Percentiles rank a stretch among this genome's conserved stretches.
phyloP scores from a whole-genome alignment of 2,113 vertebrate species.

The Stegostoma tigrinum region DNA sequence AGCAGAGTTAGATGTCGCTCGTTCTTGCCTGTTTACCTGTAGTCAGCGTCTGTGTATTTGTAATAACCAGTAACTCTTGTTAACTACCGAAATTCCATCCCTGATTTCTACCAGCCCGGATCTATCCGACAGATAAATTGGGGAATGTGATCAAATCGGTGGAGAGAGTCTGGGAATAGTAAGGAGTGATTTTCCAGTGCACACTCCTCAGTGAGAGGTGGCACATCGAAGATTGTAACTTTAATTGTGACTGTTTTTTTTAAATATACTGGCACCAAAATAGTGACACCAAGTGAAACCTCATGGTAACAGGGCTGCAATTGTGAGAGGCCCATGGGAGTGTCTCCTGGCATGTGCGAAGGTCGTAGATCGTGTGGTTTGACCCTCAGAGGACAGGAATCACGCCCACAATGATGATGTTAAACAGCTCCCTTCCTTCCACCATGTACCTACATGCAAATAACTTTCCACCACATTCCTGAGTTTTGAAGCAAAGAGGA shows the following conservation, averaged over 20 bases:
- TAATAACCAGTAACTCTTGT: too few relatives aligned
- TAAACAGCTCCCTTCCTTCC: background rate
- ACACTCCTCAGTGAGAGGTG: too few relatives aligned
- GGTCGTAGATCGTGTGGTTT: too few relatives aligned
- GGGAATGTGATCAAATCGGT: too few relatives aligned
- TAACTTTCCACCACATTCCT: constrained; percentile 11
- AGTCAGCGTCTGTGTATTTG: too few relatives aligned
- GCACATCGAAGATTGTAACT: background rate
- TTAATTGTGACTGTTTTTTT: background rate
- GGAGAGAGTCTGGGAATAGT: too few relatives aligned
- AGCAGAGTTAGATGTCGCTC: too few relatives aligned
- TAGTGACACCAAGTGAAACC: background rate
- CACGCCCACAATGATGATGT: background rate
- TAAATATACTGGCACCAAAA: background rate
- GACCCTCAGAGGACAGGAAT: background rate
- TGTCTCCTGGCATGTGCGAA: background rate
- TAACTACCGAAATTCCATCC: too few relatives aligned
- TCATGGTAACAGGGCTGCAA: background rate
- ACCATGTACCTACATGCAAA: background rate
- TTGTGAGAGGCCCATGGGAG: background rate
- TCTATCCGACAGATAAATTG: too few relatives aligned
- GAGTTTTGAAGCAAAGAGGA: background rate
- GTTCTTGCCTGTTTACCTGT: too few relatives aligned
- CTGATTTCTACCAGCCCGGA: too few relatives aligned
- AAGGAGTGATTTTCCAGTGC: too few relatives aligned